Base-by-base conservation (phyloP, 2,888 invertebrate genomes). In the Drosophila gaucha region DNA sequence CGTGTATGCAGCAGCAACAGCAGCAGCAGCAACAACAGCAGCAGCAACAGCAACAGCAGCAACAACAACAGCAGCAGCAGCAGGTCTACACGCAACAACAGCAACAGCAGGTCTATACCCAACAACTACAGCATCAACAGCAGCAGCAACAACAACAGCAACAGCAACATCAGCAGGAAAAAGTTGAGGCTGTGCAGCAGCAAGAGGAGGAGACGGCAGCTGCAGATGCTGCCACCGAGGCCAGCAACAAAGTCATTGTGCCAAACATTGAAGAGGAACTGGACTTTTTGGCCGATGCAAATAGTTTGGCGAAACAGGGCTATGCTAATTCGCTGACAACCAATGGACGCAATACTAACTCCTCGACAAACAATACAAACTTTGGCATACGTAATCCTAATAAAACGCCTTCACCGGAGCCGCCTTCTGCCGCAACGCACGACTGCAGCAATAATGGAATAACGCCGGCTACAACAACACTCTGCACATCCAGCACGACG, bases 231-330 rank as follows among this genome's bases (percentile, higher is more conserved):
- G 82, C 94, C 91, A 94, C 94, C 78, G 95, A 95, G 91, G 94
- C 94, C 88, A 94, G 95, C 92, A 95, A 95, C 79, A 96, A 96
- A 93, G 96, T 96, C 86, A 96, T 96, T 88, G 96, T 96, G 89
- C 96, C 96, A 85, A 96, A 96, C 93, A 96, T 97, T 91, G 96
- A 96, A 92, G 96, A 97, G 93, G 97, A 97, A 92, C 93, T 97
- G 89, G 95, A 95, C 91, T 96, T 96, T 92, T 93, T 96, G 91
- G 94, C 95, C 86, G 89, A 88, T 63, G 78, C 86, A 2, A 74
- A 56, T 20, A 71, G 78, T 50, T 80, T 80, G n/a, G 82, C 86
- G 10, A 90, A 90, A 50, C 77, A 92, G 90, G 76, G 92, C 64
- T 75, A 89, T 74, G 73, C 90, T 51, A 89, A 86, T 57, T 87